phyloP scores from a whole-genome alignment of 2,797 vertebrate species.

The Neoniphon sammara region DNA sequence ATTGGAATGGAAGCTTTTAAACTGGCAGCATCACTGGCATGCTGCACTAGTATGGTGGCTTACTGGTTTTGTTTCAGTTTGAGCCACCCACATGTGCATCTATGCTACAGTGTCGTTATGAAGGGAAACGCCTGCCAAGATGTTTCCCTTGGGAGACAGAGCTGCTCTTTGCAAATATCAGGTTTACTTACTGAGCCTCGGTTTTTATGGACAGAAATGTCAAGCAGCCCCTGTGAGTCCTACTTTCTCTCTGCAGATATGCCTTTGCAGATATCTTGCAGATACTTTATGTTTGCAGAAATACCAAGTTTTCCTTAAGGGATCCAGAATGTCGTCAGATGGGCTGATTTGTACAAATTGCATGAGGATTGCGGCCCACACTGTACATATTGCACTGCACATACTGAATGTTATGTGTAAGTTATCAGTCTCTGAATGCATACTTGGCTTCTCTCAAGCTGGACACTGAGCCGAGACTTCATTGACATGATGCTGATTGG shows the following conservation, averaged over 20 bases:
- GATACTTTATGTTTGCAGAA: conserved; percentile 14
- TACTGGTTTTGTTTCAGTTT: background rate
- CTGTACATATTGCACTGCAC: background rate
- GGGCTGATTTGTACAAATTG: conserved; percentile 17
- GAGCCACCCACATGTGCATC: background rate
- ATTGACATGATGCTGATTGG: background rate
- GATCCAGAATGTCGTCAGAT: conserved; percentile 19
- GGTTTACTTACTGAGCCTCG: conserved; percentile 24
- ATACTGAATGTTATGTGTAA: conserved; percentile 13
- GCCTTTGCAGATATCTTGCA: no score
- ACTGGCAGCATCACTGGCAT: background rate
- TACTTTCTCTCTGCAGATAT: conserved; percentile 13
- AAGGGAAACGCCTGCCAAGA: conserved; percentile 1
- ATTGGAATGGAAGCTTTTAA: background rate
- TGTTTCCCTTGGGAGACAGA: conserved; percentile 3
- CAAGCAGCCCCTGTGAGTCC: conserved; percentile 7
- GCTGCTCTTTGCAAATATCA: conserved; percentile 15
- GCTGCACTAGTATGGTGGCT: background rate
- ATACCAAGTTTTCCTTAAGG: conserved; percentile 3
- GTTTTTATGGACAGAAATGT: conserved; percentile 31
- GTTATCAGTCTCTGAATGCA: background rate
- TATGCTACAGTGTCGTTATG: background rate
- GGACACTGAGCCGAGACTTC: background rate
- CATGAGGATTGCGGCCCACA: background rate
- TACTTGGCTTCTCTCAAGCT: conserved; percentile 1